These are phyloP conservation scores for Drosophila prostipennis DNA, from an alignment of 2,888 invertebrate genomes.

Conservation along the genomic window DNA sequence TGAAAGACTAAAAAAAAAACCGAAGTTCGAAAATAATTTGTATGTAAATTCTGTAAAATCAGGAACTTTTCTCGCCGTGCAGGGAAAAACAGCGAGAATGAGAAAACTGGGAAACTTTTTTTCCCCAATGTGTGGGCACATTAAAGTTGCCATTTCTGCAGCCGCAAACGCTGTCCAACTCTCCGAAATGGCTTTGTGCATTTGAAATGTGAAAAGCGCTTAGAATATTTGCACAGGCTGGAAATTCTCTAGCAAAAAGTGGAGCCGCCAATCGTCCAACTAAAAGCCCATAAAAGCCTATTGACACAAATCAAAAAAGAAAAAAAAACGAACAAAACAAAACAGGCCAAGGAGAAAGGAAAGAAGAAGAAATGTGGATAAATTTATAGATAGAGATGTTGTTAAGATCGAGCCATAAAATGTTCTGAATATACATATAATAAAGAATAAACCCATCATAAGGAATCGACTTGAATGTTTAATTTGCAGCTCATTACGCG, in stretches of 20 bases:
- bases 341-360: background rate
- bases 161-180: constrained; percentile 16
- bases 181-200: constrained; percentile 32
- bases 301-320: constrained; percentile 64
- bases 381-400: no score
- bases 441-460: no score
- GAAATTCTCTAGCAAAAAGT: background rate
- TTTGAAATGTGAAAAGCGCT: constrained; percentile 20
- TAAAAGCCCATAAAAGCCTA: constrained; percentile 68
- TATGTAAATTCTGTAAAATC: no score
- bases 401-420: no score
- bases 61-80: background rate
- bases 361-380: constrained; percentile 13
- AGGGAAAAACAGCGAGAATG: background rate
- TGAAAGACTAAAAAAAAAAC: no score
- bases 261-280: constrained; percentile 62
- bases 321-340: background rate
- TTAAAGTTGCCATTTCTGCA: constrained; percentile 19
- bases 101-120: background rate
- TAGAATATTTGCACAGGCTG: background rate
- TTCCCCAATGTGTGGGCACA: constrained; percentile 22
- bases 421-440: no score
- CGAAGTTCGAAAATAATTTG: no score
- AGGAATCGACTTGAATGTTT: background rate
- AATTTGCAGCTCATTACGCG: background rate